These are phyloP conservation scores for Eretmocerus hayati DNA, from an alignment of 2,888 invertebrate genomes.

Conservation along the genomic window DNA sequence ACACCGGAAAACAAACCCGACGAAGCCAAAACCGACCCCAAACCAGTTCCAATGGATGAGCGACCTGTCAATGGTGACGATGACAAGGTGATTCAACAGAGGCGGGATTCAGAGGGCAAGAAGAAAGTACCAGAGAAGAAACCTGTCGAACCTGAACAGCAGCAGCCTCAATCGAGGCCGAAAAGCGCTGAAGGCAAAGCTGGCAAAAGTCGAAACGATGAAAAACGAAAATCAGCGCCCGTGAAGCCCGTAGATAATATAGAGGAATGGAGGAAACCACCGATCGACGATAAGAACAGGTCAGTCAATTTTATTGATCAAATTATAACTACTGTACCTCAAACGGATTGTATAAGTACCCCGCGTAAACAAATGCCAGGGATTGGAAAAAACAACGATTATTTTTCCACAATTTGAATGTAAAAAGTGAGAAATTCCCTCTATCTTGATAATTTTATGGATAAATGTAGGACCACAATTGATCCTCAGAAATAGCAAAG, in stretches of 20 bases:
- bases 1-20: conserved; percentile 36
- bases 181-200: conserved; percentile 31
- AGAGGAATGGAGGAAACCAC: conserved; percentile 37
- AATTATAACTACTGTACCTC: too few species aligned
- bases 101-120: conserved; percentile 22
- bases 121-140: conserved; percentile 16
- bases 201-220: conserved; percentile 30
- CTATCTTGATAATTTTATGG: too few species aligned
- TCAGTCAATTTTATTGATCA: too few species aligned
- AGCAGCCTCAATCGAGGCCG: conserved; percentile 24
- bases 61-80: conserved; percentile 20
- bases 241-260: conserved; percentile 31
- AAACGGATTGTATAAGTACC: too few species aligned
- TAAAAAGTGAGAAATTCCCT: too few species aligned
- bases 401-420: too few species aligned
- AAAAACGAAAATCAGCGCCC: conserved; percentile 42
- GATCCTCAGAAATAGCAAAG: too few species aligned
- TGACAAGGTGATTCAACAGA: conserved; percentile 22
- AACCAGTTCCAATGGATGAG: neutral
- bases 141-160: conserved; percentile 26
- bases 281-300: conserved; percentile 37
- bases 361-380: too few species aligned
- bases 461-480: too few species aligned
- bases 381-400: too few species aligned
- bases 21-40: conserved; percentile 13